Evolutionary conservation across 1,140 invertebrate species (phyloP).

Genomic region (Antheraea mylitta): DNA sequence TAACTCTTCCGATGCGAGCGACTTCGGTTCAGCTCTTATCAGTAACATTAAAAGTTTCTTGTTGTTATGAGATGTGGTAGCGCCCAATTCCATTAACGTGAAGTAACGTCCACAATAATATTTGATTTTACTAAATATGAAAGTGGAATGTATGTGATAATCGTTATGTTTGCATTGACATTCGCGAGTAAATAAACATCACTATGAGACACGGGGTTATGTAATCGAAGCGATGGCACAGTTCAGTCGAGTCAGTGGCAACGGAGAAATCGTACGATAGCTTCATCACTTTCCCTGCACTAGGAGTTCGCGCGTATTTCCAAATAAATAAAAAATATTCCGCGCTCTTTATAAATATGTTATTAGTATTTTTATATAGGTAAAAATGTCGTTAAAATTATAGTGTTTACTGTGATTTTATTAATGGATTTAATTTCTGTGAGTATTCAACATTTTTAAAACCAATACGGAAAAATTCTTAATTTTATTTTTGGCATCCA

Average conservation of each 20-base stretch:
- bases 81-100: too few species aligned
- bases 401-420: not conserved
- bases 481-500: too few species aligned
- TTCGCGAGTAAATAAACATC: conserved; percentile 17
- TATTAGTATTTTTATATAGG: not conserved
- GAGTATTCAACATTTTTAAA: not conserved
- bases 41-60: too few species aligned
- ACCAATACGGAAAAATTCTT: too few species aligned
- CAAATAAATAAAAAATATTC: conserved; percentile 18
- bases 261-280: conserved; percentile 53
- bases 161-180: not conserved
- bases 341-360: not conserved
- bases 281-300: conserved; percentile 49
- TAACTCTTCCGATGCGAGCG: too few species aligned
- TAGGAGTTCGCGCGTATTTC: conserved; percentile 31
- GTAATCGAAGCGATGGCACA: conserved; percentile 35
- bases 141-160: not conserved
- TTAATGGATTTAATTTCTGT: not conserved
- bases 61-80: too few species aligned
- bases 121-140: not conserved
- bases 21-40: too few species aligned
- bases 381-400: not conserved
- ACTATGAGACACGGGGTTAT: conserved; percentile 33
- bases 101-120: too few species aligned
- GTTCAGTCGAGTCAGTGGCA: conserved; percentile 44